These are phyloP conservation scores for Pteria penguin DNA, from an alignment of 2,888 invertebrate genomes.

Conservation along the genomic window DNA sequence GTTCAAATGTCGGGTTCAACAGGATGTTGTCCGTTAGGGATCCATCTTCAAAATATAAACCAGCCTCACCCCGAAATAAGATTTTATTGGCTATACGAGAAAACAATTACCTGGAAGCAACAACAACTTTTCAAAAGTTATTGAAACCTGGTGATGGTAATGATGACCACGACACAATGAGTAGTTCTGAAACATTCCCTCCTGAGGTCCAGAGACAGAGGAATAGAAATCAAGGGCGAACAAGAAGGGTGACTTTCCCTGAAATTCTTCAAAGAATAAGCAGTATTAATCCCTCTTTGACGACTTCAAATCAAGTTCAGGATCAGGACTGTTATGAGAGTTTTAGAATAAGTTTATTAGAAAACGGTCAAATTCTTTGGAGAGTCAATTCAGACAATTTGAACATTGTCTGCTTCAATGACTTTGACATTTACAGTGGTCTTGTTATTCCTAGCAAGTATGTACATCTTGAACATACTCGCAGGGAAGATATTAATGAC, in stretches of 20 bases:
- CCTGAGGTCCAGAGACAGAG: neutral
- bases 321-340: neutral
- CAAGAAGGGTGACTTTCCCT: neutral
- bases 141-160: neutral
- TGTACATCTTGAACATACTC: neutral
- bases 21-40: conserved; percentile 21
- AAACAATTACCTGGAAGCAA: neutral
- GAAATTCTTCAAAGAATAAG: neutral
- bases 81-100: neutral
- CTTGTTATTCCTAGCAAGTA: neutral
- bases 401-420: neutral
- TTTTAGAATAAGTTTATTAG: neutral
- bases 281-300: neutral
- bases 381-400: neutral
- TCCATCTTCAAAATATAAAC: conserved; percentile 4
- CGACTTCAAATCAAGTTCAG: neutral
- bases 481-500: neutral
- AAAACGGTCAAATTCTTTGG: neutral
- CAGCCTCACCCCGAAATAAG: conserved; percentile 9
- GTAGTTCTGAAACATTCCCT: too few species aligned
- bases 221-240: neutral
- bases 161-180: neutral
- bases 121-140: neutral
- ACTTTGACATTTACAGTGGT: neutral
- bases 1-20: conserved; percentile 12